Base-by-base conservation (phyloP, 1,140 invertebrate species). In the Diachasma alloeum region DNA sequence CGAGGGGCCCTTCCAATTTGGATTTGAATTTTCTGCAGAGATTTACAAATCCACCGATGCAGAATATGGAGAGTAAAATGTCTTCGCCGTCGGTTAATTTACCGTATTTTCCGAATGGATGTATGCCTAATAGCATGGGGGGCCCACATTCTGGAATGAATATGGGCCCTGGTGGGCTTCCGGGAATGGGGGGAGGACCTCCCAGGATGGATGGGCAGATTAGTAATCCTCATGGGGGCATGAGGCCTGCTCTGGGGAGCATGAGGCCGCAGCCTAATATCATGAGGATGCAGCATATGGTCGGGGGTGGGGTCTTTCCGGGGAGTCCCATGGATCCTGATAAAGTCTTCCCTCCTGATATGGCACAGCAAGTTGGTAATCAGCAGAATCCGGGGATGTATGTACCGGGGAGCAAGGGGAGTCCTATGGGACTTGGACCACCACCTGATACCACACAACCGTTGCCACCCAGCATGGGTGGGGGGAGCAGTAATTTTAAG, bases 11-110 rank as follows among this genome's bases (percentile, higher is more conserved):
- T 0, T 96, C 97, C 6, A 97, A 96, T 85, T 90, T 98, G 67
- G 97, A 98, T 77, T 90, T 98, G 66, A 97, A 98, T 77, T 98
- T 98, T 88, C 91, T 98, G 76, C 96, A 97, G 82, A 92, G 96
- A 69, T 97, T 96, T 83, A 93, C 96, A 10, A 96, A 95, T 86
- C 94, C 95, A 0, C n/a, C 39, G 10, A 90, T 94, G 82, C 91
- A 90, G 0, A 92, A 93, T 84, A 90, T 95, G 85, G 95, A 96
- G 71, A 91, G 91, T 36, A 96, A 95, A 88, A 91, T 93, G 88
- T 92, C 92, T 56, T 90, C 92, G 39, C 93, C 87, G 0, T 89
- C 87, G 10, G 87, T 94, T 77, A 94, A 94, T 86, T 90, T 95
- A 77, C 94, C 94, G 82, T 95, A 95, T 87, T 95, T 95, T 87